These are phyloP conservation scores for Chrysogorgia sp. DNA, from an alignment of 92 coral and sea anemone genomes.

Conservation along the genomic window DNA sequence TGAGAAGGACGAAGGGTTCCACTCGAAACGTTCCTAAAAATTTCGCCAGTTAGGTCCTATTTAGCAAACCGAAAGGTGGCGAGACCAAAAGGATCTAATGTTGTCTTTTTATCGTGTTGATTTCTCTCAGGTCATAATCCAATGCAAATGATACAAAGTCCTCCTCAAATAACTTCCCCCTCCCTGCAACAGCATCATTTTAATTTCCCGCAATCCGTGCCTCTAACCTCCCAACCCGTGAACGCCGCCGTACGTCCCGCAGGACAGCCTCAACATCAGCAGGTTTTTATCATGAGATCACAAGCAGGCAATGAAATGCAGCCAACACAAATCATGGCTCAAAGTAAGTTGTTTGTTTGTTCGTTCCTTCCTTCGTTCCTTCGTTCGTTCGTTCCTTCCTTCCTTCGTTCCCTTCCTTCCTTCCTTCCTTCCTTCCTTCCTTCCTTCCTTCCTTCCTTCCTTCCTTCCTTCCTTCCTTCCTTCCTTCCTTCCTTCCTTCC, in stretches of 20 bases:
- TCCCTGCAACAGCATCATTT: conserved; percentile 24
- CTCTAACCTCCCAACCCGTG: neutral
- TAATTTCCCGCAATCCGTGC: too few relatives aligned
- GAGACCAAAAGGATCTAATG: neutral
- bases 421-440: neutral
- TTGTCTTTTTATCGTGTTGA: neutral
- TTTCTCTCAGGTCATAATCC: neutral
- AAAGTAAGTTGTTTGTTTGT: too few relatives aligned
- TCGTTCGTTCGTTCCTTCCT: neutral
- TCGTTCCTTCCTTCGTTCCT: neutral
- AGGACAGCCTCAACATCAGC: neutral
- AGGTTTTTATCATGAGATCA: neutral
- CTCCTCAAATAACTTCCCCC: conserved; percentile 34
- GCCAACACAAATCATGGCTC: too few relatives aligned
- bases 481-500: neutral
- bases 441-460: neutral
- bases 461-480: neutral
- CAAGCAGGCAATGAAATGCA: too few relatives aligned
- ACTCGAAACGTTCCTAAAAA: too few relatives aligned
- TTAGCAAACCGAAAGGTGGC: neutral
- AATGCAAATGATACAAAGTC: conserved; percentile 29
- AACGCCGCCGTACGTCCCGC: neutral
- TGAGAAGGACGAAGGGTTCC: too few relatives aligned
- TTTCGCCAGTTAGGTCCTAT: neutral
- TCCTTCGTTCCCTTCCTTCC: neutral